Base-by-base conservation (phyloP, 2,888 invertebrate genomes). In the Hyles lineata region DNA sequence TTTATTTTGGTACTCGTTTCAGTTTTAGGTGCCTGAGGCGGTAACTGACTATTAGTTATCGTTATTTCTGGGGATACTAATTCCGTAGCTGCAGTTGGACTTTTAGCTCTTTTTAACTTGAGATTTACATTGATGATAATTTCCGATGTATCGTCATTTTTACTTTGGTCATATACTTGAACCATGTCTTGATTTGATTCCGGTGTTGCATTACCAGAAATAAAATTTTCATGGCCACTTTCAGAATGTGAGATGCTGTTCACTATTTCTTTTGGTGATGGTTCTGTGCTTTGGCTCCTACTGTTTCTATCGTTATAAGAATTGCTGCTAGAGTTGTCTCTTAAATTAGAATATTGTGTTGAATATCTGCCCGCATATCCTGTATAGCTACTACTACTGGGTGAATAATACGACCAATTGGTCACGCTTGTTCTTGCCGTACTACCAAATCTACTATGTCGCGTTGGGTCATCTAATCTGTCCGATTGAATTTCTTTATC, bases 401-500 rank as follows among this genome's bases (percentile, higher is more conserved):
- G 92, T 60, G 96, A 90, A 83, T 96, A 96, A 62, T 96, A 95
- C 2, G 96, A 95, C 96, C 96, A 97, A 73, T 96, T 96, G 7
- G 96, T 92, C 7, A 95, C 89, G 72, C 95, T 95, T 2, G 96
- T 91, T 80, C 96, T 95, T n/a, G 96, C 95, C 15, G 95, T 93
- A 76, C 90, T 90, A 25, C 90, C 92, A 89, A 96, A 97, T 80
- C 97, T 92, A 70, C 96, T 96, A 69, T 95, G 95, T 78, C 96
- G 95, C 2, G 97, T 96, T 0, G 96, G 92, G 79, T 97, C 97
- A 77, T 97, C 97, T 82, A 96, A 83, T 72, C 96, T 93, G 83
- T 97, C 97, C 0, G 97, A 96, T 81, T 97, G 97, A 70, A 97
- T 95, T 89, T 96, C 97, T 85, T 96, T 96, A 80, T 97, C 96